Conservation (phyloP, 2,888 invertebrate genomes). For the Pinctada fucata region DNA sequence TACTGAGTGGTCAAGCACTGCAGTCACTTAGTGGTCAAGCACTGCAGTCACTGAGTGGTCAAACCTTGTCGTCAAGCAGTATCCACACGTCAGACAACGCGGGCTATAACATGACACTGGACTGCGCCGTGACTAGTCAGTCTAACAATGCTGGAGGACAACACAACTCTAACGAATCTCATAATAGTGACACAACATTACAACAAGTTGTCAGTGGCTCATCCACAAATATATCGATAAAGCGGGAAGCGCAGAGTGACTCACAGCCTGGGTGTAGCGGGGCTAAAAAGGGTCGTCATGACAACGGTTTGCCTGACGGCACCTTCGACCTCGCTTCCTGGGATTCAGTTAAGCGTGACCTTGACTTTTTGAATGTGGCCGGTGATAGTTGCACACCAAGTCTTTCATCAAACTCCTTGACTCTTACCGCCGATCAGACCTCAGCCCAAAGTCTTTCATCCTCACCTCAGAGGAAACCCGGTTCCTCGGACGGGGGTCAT, state of each 20-base stretch:
- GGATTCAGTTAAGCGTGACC: slow-evolving; percentile 24
- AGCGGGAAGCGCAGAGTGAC: background rate
- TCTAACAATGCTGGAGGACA: too few relatives aligned
- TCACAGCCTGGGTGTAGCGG: background rate
- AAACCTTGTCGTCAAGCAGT: too few relatives aligned
- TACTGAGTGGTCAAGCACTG: too few relatives aligned
- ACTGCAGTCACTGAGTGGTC: too few relatives aligned
- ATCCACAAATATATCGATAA: background rate
- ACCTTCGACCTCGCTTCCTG: slow-evolving; percentile 13
- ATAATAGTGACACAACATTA: too few relatives aligned
- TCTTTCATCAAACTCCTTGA: background rate
- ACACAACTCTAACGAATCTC: too few relatives aligned
- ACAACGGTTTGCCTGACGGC: background rate
- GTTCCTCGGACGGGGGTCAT: background rate
- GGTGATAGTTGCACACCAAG: background rate
- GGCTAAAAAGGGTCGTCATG: background rate
- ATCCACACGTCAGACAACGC: too few relatives aligned
- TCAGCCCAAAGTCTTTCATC: slow-evolving; percentile 9
- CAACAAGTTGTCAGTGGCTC: too few relatives aligned
- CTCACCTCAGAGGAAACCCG: background rate
- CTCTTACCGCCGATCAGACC: background rate
- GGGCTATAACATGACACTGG: too few relatives aligned
- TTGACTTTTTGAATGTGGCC: slow-evolving; percentile 23
- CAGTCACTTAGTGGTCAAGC: too few relatives aligned
- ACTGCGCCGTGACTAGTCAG: too few relatives aligned